phyloP scores from a whole-genome alignment of 2,797 vertebrate genomes.

The Xenopus petersii region DNA sequence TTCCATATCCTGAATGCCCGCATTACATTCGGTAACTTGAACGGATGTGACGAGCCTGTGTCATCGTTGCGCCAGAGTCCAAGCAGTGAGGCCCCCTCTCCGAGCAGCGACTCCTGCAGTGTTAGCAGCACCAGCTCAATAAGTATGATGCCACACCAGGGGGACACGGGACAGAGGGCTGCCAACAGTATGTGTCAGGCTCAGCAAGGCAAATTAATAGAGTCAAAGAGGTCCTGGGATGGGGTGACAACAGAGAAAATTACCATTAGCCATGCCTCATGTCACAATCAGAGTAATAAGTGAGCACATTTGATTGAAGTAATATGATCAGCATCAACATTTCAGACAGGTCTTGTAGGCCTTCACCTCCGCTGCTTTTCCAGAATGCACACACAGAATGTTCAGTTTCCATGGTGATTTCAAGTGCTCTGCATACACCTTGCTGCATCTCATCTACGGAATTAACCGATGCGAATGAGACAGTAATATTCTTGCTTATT shows the following conservation, averaged over 20 bases:
- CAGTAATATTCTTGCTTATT: not conserved
- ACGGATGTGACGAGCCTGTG: constrained; percentile 85
- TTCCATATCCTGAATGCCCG: constrained; percentile 96
- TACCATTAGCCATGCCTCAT: constrained; percentile 36
- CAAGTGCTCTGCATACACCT: no score
- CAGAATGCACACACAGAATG: constrained; percentile 10
- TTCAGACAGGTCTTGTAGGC: constrained; percentile 31
- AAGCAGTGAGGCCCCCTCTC: constrained; percentile 83
- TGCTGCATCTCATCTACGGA: not conserved
- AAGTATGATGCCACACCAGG: constrained; percentile 63
- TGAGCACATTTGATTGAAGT: constrained; percentile 5
- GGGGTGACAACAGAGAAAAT: constrained; percentile 14
- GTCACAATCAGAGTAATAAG: constrained; percentile 19
- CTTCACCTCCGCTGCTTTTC: constrained; percentile 35
- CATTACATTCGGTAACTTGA: constrained; percentile 96
- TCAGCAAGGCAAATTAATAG: constrained; percentile 20
- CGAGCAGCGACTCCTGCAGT: constrained; percentile 91
- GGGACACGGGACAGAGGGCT: constrained; percentile 39
- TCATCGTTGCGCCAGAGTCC: constrained; percentile 70
- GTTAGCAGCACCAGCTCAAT: constrained; percentile 95
- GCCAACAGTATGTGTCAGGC: constrained; percentile 46
- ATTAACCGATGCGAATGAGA: not conserved
- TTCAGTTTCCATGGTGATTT: no score
- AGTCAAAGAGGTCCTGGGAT: constrained; percentile 24
- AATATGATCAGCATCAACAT: constrained; percentile 35